Base-by-base conservation (phyloP, 2,888 invertebrate genomes). In the Neelides folsomi region DNA sequence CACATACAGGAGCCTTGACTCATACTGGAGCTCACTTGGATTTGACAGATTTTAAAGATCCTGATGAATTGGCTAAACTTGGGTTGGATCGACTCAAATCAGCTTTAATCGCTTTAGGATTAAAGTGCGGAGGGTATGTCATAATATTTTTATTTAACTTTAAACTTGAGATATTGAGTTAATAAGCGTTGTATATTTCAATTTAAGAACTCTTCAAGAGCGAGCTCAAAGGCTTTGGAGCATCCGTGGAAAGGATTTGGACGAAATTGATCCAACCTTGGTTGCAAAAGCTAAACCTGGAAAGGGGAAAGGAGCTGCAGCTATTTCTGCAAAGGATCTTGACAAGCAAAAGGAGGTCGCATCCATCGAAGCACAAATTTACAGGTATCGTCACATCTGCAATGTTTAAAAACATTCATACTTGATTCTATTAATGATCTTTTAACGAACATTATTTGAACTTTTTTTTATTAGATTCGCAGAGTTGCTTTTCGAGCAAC, bases 71-170 rank as follows among this genome's bases (percentile, higher is more conserved):
- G 57, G 95, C 97, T 0, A 94, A 95, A 0, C 76, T 99, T 2
- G 98, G 98, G 16, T 72, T 98, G 63, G 98, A 98, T 75, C 81
- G 98, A 68, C 76, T 99, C 37, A 99, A 99, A 71, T 94, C 94
- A 0, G 97, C 95, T 1, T 73, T 97, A 12, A 86, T 95, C 82
- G 97, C 97, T 4, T 74, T 98, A 15, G 92, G 93, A 0, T 75
- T 99, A 1, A 99, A 99, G 72, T 98, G 98, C 73, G 98, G 98
- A 52, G 98, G 95, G 78, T 79, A 52, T 19, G 5, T 42, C 16
- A 6, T 12, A 9, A 12, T 16, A 9, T 7, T 18, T 15, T 42
- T 18, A 15, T 42, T 12, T 10, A 5, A 13, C 8, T 39, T 39
- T 13, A 15, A 39, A 39, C 8, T 13, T 36, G 9, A 10, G 39